Base-by-base conservation (phyloP, 2,797 vertebrate species). In the Odontamblyopus rebecca region DNA sequence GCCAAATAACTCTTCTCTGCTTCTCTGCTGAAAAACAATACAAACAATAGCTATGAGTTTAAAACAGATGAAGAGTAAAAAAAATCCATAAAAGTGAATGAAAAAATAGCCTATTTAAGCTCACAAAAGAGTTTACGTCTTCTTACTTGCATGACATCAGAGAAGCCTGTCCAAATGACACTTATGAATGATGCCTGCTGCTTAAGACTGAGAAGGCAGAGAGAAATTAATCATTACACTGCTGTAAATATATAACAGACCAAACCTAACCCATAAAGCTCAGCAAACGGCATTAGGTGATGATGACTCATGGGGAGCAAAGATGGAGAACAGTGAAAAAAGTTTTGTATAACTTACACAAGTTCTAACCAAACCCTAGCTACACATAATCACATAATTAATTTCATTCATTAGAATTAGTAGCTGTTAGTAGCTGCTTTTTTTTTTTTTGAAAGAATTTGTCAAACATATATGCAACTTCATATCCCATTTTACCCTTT, bases 231-330 rank as follows among this genome's bases (percentile, higher is more conserved):
- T 94, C 90, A 94, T 94, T 94, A 93, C 79, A 89, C 85, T 50
- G 87, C 76, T 82, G 91, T 92, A 87, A 94, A 94, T 94, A 92
- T 93, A 89, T 93, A 93, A 93, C 93, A 84, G 78, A 75, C 75
- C 76, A 72, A 83, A 82, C 90, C 80, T 81, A 35, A 53, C 71
- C 70, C 88, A 84, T 89, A 88, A 89, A 87, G 84, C 66, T 86
- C 77, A 83, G 77, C 72, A 85, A 81, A 87, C 81, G 79, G 71
- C 73, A 79, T 82, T 80, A 26, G 79, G 81, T 86, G 87, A 81
- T 32, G 70, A 67, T 32, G 70, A 66, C 69, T 82, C 41, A 72
- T 0, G 5, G 65, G 2, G 68, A 81, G 63, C 62, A 71, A 65
- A 68, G 74, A 61, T 32, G 11, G 23, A 26, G 44, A 15, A 4